phyloP scores from a whole-genome alignment of 1,140 invertebrate genomes.

The Brachionus koreanus region DNA sequence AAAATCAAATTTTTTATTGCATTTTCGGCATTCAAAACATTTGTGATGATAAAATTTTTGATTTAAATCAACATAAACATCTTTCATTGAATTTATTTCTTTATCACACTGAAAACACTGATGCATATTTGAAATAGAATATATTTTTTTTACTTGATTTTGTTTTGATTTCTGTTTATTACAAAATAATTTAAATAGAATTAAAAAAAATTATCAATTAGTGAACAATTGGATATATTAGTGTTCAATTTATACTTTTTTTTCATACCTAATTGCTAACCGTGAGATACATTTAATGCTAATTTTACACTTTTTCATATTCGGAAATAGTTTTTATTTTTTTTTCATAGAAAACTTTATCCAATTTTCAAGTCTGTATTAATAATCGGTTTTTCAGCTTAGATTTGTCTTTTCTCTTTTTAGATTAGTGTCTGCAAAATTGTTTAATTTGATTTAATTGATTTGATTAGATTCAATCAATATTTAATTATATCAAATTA shows the following conservation, averaged over 20 bases:
- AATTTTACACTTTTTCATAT: not conserved
- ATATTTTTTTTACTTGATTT: not conserved
- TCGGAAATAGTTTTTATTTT: conserved; percentile 11
- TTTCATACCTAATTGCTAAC: not conserved
- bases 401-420: not conserved
- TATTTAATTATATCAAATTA: not conserved
- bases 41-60: not conserved
- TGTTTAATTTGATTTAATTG: conserved; percentile 16
- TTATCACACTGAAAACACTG: not conserved
- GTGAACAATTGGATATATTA: not conserved
- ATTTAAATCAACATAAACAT: not conserved
- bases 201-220: not conserved
- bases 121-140: not conserved
- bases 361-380: conserved; percentile 20
- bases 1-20: not conserved
- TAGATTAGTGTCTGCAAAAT: not conserved
- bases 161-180: not conserved
- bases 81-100: not conserved
- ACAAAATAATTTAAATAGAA: not conserved
- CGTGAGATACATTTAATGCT: not conserved
- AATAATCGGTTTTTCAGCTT: conserved; percentile 6
- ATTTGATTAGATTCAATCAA: not conserved
- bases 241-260: not conserved
- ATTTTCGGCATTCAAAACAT: not conserved
- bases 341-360: not conserved